Evolutionary conservation across 2,113 vertebrate species (phyloP).

Genomic region (Tupaia chinensis): DNA sequence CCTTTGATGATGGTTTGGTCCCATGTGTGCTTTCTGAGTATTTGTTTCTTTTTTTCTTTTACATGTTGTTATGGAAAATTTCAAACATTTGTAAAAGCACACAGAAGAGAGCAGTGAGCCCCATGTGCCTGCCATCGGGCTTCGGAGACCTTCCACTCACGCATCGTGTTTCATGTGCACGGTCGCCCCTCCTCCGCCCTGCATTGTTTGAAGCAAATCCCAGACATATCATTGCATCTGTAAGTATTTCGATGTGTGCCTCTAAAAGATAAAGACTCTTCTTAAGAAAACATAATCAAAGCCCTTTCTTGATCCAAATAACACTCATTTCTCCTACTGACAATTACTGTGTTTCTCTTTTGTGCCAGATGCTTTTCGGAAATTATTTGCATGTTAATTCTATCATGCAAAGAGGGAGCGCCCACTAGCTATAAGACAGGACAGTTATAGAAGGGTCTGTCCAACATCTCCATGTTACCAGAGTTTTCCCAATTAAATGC

Average conservation of each 20-base stretch:
- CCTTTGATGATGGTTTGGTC: not conserved
- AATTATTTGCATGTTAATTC: not conserved
- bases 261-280: not conserved
- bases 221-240: not conserved
- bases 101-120: not conserved
- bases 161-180: accelerated
- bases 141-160: not conserved
- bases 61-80: not conserved
- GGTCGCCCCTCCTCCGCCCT: not conserved
- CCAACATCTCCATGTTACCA: not conserved
- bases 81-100: not conserved
- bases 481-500: not conserved
- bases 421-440: accelerated
- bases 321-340: not conserved
- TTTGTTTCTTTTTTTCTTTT: not conserved
- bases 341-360: not conserved
- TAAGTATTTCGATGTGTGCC: not conserved
- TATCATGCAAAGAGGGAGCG: not conserved
- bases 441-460: not conserved
- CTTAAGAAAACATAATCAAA: constrained; percentile 13
- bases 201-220: not conserved
- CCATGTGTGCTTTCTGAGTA: not conserved
- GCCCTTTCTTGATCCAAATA: not conserved
- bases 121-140: not conserved
- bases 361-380: not conserved